phyloP scores from a whole-genome alignment of 2,797 vertebrate genomes.

The Macropodus opercularis region DNA sequence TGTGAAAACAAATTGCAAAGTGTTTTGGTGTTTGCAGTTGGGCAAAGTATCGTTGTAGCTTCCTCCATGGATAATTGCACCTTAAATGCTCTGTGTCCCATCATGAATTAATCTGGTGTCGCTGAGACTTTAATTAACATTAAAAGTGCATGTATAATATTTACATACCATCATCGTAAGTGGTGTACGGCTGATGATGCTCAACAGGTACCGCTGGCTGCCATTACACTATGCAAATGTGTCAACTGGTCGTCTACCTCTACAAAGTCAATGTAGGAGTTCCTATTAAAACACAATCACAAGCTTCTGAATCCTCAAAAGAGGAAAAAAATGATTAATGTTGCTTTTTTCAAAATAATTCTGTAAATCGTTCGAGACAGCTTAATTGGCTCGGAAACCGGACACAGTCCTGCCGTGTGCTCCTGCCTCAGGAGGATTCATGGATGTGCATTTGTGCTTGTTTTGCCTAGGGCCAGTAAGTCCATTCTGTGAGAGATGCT shows the following conservation, averaged over 20 bases:
- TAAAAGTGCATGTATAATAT: conserved; percentile 66
- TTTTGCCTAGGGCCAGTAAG: conserved; percentile 75
- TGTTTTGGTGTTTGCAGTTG: conserved; percentile 67
- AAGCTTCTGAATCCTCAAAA: conserved; percentile 32
- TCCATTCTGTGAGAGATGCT: conserved; percentile 73
- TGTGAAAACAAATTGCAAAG: conserved; percentile 67
- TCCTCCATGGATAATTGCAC: conserved; percentile 75
- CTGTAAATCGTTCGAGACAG: conserved; percentile 48
- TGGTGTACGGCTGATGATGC: conserved; percentile 43
- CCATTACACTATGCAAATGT: conserved; percentile 5
- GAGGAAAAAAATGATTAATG: conserved; percentile 50
- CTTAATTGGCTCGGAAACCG: conserved; percentile 74
- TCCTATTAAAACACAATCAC: conserved; percentile 5
- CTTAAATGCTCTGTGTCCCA: conserved; percentile 67
- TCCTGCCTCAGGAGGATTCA: conserved; percentile 66
- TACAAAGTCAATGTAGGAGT: not conserved
- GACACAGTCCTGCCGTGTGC: conserved; percentile 49
- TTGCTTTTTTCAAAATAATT: conserved; percentile 43
- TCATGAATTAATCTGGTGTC: conserved; percentile 73
- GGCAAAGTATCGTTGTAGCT: conserved; percentile 53
- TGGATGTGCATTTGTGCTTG: conserved; percentile 71
- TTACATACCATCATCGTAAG: conserved; percentile 57
- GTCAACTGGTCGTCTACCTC: conserved; percentile 9
- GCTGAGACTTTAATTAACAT: conserved; percentile 72
- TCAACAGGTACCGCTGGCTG: conserved; percentile 52